Conservation (phyloP, 2,888 invertebrate species). For the Biston betularia region DNA sequence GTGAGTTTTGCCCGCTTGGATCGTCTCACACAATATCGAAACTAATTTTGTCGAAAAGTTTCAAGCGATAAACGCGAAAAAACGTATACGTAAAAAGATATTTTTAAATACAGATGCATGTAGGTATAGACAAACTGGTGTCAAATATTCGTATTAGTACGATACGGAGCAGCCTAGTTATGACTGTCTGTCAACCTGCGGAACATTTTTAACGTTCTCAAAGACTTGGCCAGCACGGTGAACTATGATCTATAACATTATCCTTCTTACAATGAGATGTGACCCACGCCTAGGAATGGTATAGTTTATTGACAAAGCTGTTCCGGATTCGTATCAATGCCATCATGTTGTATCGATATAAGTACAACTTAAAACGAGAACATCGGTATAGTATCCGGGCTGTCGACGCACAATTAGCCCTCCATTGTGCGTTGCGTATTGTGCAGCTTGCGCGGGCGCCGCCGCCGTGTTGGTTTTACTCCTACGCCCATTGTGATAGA, state of each 20-base stretch:
- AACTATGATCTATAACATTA: too few species aligned
- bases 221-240: too few species aligned
- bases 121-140: background rate
- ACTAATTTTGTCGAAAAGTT: background rate
- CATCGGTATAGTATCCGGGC: conserved; percentile 67
- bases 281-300: too few species aligned
- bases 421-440: conserved; percentile 72
- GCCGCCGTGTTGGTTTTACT: conserved; percentile 70
- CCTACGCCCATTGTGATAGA: conserved; percentile 80
- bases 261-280: too few species aligned
- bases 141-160: too few species aligned
- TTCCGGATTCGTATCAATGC: conserved; percentile 27
- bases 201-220: too few species aligned
- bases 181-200: too few species aligned
- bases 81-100: background rate
- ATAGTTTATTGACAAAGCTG: too few species aligned
- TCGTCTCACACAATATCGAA: background rate
- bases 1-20: conserved; percentile 54
- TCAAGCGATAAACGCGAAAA: background rate
- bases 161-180: too few species aligned
- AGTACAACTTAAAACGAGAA: conserved; percentile 51
- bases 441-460: conserved; percentile 62
- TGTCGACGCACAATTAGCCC: conserved; percentile 84
- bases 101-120: background rate
- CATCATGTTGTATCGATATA: conserved; percentile 53